These are phyloP conservation scores for Sprattus sprattus DNA, from an alignment of 2,113 vertebrate species.

Conservation along the genomic window DNA sequence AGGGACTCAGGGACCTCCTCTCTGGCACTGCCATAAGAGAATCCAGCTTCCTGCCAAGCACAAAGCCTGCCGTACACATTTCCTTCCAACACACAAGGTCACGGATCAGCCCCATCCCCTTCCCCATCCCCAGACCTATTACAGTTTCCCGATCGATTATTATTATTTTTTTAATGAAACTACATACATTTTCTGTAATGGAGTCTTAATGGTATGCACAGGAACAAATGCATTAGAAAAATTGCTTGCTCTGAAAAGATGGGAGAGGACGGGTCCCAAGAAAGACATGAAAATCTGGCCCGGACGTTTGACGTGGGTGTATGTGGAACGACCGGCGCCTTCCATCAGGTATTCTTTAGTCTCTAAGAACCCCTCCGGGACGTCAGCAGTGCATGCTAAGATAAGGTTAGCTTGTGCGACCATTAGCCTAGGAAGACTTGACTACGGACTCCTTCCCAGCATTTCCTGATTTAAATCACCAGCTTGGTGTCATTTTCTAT, in stretches of 20 bases:
- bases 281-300: slow-evolving; percentile 18
- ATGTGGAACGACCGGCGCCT: not conserved
- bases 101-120: not conserved
- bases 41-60: no score
- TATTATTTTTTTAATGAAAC: not conserved
- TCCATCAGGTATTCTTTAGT: not conserved
- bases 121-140: not conserved
- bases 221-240: slow-evolving; percentile 28
- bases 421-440: not conserved
- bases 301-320: not conserved
- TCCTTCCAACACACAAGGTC: not conserved
- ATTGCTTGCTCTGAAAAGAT: not conserved
- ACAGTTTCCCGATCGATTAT: not conserved
- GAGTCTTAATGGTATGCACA: slow-evolving; percentile 26
- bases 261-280: not conserved
- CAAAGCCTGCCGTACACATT: no score
- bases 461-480: slow-evolving; percentile 26
- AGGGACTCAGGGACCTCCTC: no score
- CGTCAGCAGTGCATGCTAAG: not conserved
- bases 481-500: slow-evolving; percentile 1
- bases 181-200: slow-evolving; percentile 26
- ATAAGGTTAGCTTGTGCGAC: not conserved
- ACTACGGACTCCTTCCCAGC: not conserved
- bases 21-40: no score
- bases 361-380: not conserved